Conservation (phyloP, 2,113 vertebrate species). For the Hemiscyllium ocellatum region DNA sequence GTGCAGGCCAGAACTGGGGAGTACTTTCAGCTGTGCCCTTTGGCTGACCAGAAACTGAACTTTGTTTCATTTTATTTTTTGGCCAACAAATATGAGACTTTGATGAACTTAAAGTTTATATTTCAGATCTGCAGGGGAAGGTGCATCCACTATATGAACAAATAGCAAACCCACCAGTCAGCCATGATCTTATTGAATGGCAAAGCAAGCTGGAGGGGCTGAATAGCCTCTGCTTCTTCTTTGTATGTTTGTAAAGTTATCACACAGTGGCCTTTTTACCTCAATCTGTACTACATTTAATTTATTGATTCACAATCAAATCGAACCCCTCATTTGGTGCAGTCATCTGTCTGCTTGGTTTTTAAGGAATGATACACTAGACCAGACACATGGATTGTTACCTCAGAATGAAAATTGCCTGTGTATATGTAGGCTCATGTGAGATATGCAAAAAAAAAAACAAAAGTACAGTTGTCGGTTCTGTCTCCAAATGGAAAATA, state of each 20-base stretch:
- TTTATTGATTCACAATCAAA: background rate
- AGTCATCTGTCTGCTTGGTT: no score
- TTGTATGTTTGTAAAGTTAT: no score
- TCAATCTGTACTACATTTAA: background rate
- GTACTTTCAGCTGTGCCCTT: background rate
- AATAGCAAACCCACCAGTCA: background rate
- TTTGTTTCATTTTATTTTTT: background rate
- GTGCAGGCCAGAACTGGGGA: background rate
- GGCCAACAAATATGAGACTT: background rate
- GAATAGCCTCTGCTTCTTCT: no score
- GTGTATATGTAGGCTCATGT: background rate
- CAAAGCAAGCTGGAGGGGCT: no score
- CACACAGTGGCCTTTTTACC: background rate
- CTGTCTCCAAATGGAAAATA: background rate
- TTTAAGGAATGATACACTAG: background rate
- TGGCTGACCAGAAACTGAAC: background rate
- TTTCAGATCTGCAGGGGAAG: background rate
- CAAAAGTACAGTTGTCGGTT: background rate
- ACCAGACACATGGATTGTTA: background rate
- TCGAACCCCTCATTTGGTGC: background rate
- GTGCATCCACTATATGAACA: background rate
- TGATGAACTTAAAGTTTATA: background rate
- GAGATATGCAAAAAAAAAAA: slow-evolving; percentile 15
- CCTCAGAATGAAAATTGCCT: background rate
- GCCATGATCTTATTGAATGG: no score